phyloP scores from a whole-genome alignment of 2,797 vertebrate species.

The Enteromius paludinosus region DNA sequence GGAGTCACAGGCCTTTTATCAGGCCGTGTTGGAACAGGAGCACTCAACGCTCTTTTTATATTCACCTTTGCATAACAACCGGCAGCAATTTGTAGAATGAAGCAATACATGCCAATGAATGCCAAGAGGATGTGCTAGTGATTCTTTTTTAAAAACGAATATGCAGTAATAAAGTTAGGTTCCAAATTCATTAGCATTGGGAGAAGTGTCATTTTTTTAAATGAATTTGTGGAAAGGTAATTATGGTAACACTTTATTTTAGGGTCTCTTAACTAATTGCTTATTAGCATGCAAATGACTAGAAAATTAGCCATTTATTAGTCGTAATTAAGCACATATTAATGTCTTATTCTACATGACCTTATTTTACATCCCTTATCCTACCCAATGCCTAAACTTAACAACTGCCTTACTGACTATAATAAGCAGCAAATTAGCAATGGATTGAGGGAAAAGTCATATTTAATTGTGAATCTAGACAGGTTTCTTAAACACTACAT shows the following conservation, averaged over 20 bases:
- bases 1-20: conserved; percentile 59
- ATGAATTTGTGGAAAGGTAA: background rate
- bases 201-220: background rate
- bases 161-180: conserved; percentile 52
- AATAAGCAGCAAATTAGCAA: too few relatives aligned
- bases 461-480: background rate
- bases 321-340: too few relatives aligned
- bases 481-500: background rate
- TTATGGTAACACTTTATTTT: background rate
- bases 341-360: too few relatives aligned
- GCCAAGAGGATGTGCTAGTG: conserved; percentile 30
- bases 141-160: background rate
- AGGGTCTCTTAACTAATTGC: too few relatives aligned
- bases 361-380: too few relatives aligned
- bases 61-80: conserved; percentile 64
- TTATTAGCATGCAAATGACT: too few relatives aligned
- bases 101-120: conserved; percentile 52
- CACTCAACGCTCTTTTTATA: conserved; percentile 50
- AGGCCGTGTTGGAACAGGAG: conserved; percentile 48
- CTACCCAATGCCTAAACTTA: too few relatives aligned
- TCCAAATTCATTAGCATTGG: background rate
- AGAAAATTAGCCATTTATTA: too few relatives aligned
- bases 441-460: too few relatives aligned
- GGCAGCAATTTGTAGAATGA: conserved; percentile 57
- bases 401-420: too few relatives aligned